Percentiles rank a stretch among this genome's conserved stretches.
Evolutionary conservation across 2,888 invertebrate genomes (phyloP).

Genomic region (Phanerotoma sp.): DNA sequence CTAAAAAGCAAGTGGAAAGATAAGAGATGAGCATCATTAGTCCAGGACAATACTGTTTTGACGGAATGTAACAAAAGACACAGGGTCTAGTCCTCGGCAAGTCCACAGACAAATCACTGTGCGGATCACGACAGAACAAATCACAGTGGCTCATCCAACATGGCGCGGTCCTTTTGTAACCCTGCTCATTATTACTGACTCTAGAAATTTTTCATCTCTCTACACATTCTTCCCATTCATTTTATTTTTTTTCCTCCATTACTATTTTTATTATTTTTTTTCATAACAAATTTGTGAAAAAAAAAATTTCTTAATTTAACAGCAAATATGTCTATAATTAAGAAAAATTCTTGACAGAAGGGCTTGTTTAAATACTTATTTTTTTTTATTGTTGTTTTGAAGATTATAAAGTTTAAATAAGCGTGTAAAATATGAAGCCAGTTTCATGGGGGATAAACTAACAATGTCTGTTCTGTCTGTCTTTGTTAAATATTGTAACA

Average conservation of each 20-base stretch:
- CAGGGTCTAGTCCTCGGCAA: constrained; percentile 23
- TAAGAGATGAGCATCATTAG: constrained; percentile 46
- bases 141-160: constrained; percentile 48
- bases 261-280: not conserved
- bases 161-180: constrained; percentile 48
- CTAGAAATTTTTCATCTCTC: constrained; percentile 53
- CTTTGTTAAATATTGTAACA: constrained; percentile 15
- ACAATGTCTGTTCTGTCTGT: not conserved
- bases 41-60: constrained; percentile 52
- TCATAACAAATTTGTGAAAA: too few relatives aligned
- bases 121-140: constrained; percentile 50
- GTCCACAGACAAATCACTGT: constrained; percentile 53
- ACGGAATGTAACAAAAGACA: constrained; percentile 36
- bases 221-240: too few relatives aligned
- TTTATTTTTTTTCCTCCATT: constrained; percentile 4
- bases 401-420: too few relatives aligned
- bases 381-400: too few relatives aligned
- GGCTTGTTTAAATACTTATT: too few relatives aligned
- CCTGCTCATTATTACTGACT: constrained; percentile 52
- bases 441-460: too few relatives aligned
- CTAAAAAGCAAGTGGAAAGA: constrained; percentile 11
- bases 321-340: too few relatives aligned
- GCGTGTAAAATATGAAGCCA: too few relatives aligned
- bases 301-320: too few relatives aligned
- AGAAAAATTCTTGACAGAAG: too few relatives aligned